Conservation (phyloP, 2,113 vertebrate genomes). For the Trochalopteron elliotii region DNA sequence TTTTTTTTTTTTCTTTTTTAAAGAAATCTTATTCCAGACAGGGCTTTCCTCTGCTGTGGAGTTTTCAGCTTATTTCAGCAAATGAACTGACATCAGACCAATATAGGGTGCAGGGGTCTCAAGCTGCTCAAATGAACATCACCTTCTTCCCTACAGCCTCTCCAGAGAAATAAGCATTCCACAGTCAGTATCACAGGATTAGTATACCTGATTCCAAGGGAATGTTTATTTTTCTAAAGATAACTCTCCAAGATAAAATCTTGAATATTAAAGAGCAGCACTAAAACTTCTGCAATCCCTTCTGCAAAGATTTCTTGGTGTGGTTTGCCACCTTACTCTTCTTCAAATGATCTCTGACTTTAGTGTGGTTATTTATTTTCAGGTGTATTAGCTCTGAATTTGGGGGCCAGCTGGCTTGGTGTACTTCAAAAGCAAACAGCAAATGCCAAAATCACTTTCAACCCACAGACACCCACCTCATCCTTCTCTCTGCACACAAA, state of each 20-base stretch:
- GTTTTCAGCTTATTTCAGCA: not conserved
- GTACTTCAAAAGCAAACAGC: not conserved
- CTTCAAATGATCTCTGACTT: not conserved
- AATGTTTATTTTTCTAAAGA: constrained; percentile 6
- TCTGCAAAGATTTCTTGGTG: not conserved
- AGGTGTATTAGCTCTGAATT: not conserved
- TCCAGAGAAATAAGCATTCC: not conserved
- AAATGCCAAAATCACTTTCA: not conserved
- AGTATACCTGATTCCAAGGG: not conserved
- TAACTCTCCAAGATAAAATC: not conserved
- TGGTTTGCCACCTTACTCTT: constrained; percentile 6
- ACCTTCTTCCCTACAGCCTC: not conserved
- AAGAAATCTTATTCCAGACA: constrained; percentile 13
- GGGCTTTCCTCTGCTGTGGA: not conserved
- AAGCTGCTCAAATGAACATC: not conserved
- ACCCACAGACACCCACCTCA: not conserved
- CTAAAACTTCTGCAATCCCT: not conserved
- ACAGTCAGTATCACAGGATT: not conserved
- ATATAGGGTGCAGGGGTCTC: not conserved
- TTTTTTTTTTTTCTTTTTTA: not conserved
- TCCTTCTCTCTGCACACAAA: not conserved
- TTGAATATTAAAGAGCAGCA: not conserved
- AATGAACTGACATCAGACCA: not conserved
- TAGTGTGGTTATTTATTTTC: constrained; percentile 41
- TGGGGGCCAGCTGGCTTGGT: not conserved